These are phyloP conservation scores for Margaritifera margaritifera DNA, from an alignment of 2,888 invertebrate species.

Conservation along the genomic window DNA sequence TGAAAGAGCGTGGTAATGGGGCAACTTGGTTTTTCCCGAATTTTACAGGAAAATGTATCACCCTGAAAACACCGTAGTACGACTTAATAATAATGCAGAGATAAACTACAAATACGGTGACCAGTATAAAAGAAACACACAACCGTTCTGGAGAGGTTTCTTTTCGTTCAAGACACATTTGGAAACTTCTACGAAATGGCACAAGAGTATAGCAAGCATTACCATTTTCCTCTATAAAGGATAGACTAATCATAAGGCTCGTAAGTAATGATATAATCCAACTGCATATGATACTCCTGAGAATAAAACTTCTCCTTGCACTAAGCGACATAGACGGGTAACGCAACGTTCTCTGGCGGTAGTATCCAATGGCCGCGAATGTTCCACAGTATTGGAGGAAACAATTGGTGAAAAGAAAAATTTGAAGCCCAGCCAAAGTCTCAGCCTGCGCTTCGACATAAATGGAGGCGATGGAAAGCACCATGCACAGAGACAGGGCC, in stretches of 20 bases:
- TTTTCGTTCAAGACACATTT: slow-evolving; percentile 13
- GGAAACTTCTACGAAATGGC: slow-evolving; percentile 45
- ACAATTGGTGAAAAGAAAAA: slow-evolving; percentile 59
- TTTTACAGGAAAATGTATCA: slow-evolving; percentile 44
- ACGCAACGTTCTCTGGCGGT: slow-evolving; percentile 59
- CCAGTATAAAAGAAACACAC: slow-evolving; percentile 42
- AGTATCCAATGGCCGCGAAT: slow-evolving; percentile 66
- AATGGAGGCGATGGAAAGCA: slow-evolving; percentile 50
- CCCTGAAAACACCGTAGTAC: slow-evolving; percentile 59
- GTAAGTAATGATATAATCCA: slow-evolving; percentile 58
- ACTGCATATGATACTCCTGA: slow-evolving; percentile 52
- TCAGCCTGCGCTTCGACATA: slow-evolving; percentile 30
- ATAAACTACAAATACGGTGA: slow-evolving; percentile 46
- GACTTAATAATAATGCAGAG: slow-evolving; percentile 46
- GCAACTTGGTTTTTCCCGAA: slow-evolving; percentile 54
- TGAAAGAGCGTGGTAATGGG: slow-evolving; percentile 43
- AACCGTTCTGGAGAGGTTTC: slow-evolving; percentile 35
- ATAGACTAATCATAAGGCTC: slow-evolving; percentile 52
- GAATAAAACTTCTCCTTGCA: slow-evolving; percentile 56
- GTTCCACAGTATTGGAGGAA: slow-evolving; percentile 64
- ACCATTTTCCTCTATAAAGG: slow-evolving; percentile 40
- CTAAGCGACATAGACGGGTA: slow-evolving; percentile 52
- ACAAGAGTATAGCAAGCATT: slow-evolving; percentile 46
- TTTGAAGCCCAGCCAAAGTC: slow-evolving; percentile 52
- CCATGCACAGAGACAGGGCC: slow-evolving; percentile 53